Evolutionary conservation across 2,888 invertebrate genomes (phyloP), one percentile per base, ranked within the genome.

Genomic region (Unio delphinus): DNA sequence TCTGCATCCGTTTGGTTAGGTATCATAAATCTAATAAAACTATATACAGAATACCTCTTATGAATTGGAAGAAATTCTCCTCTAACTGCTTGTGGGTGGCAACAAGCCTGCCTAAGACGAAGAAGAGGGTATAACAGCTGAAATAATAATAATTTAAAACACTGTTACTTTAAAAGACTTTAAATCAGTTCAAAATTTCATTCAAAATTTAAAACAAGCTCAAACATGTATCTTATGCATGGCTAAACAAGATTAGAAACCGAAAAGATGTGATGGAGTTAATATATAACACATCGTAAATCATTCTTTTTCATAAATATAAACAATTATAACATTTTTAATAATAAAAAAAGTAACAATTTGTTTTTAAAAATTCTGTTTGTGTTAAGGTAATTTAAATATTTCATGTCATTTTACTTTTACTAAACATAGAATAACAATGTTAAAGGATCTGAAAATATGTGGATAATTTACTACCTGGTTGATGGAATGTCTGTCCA

Each of bases 31-130:
- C 56, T 20, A 28, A 3, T 30, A 11, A 45, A 45, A 3, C 45
- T 45, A 45, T 45, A 45, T 1, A 75, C 80, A 73, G 45, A 45
- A 45, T 69, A 88, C 89, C 82, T 86, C 71, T 88, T 90, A 55
- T 90, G 91, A 11, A 92, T 88, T 0, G 91, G 90, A 68, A 92
- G 84, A 83, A 92, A 92, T 65, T 91, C 90, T 11, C 92, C 92
- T 74, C 91, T 89, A 5, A 92, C 92, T 68, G 93, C 91, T 86
- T 93, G 93, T 0, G 94, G 94, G 86, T 94, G 93, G 18, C 93
- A 93, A 85, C 95, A 95, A 1, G 94, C 93, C 89, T 94, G 94
- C 0, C 95, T 91, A 69, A 95, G 89, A 67, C 92, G 91, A 65
- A 93, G 87, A 69, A 95, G 90, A 0, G 95, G 95, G 62, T 91